Conservation (phyloP, 2,113 vertebrate genomes). For the Siniperca knerii region DNA sequence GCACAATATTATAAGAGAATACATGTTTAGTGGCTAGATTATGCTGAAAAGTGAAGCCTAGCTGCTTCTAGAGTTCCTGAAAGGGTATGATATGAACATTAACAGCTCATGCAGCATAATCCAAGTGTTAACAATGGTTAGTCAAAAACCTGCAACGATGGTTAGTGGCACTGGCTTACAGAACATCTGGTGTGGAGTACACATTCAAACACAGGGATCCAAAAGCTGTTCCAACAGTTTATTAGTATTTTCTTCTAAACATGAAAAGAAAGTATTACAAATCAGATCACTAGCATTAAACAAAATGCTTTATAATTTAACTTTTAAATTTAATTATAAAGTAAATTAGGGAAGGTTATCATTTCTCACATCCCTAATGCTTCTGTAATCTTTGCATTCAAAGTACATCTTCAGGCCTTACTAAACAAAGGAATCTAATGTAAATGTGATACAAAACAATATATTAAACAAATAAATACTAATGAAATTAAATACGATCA, state of each 20-base stretch:
- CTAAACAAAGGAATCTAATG: neutral
- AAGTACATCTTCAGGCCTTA: too few species aligned
- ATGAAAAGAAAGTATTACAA: neutral
- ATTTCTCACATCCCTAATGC: neutral
- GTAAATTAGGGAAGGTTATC: too few species aligned
- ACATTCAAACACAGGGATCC: neutral
- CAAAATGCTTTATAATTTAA: neutral
- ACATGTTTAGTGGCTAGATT: neutral
- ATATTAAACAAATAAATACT: neutral
- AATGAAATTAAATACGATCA: neutral
- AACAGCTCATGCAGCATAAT: neutral
- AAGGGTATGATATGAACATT: neutral
- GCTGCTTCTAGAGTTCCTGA: neutral
- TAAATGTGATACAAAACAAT: neutral
- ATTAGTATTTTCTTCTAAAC: neutral
- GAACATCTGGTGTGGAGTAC: neutral
- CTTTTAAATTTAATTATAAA: neutral
- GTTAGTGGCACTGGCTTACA: neutral
- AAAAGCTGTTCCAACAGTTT: neutral
- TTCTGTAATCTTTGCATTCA: neutral
- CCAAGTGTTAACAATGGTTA: neutral
- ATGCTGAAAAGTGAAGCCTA: neutral
- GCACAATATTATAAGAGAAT: neutral
- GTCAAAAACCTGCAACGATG: neutral
- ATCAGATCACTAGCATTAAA: neutral